Base-by-base conservation (phyloP, 2,888 invertebrate species). In the Sarcophaga carnaria region DNA sequence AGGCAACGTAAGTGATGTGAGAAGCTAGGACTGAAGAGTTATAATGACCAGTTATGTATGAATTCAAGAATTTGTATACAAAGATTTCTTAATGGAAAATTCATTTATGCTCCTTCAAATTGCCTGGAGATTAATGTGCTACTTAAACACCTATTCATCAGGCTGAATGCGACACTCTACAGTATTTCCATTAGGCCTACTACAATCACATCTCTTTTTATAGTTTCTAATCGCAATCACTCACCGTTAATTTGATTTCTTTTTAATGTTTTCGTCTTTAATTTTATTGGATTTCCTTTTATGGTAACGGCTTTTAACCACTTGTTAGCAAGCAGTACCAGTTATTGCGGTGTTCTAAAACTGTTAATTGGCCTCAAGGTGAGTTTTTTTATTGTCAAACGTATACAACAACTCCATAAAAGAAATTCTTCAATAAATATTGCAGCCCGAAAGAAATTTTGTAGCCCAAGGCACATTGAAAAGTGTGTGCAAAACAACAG, bases 341-440 rank as follows among this genome's bases (percentile, higher is more conserved):
- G 54, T 54, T 54, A 54, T 54, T 14, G 5, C 54, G 12, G 49
- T 3, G 81, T 63, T 37, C 37, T 69, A 72, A 67, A 86, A 86
- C 83, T 83, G 76, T 83, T 86, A 83, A 83, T 86, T 86, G 77
- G 83, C 86, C 86, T 80, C 80, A 86, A 86, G 86, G 80, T 80
- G 83, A 86, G 80, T 70, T 77, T 74, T 66, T 54, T 17, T 66
- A 37, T 27, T 66, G 63, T n/a, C 60, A 20, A 47, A 70, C 37
- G 74, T 64, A 67, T 67, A 27, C 8, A 62, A 64, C 17, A 45
- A 3, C 69, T 77, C 66, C 49, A 47, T 20, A 22, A 69, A 59
- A 72, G 37, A 12, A 71, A 62, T 37, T 85, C 70, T 85, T 47
- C 45, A 70, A 80, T 83, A 80, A 77, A 77, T 77, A 37, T 83